A percentile compares a stretch with the other conserved stretches of the same genome.
Conservation (phyloP, 2,888 invertebrate genomes). For the Mythimna vitellina region DNA sequence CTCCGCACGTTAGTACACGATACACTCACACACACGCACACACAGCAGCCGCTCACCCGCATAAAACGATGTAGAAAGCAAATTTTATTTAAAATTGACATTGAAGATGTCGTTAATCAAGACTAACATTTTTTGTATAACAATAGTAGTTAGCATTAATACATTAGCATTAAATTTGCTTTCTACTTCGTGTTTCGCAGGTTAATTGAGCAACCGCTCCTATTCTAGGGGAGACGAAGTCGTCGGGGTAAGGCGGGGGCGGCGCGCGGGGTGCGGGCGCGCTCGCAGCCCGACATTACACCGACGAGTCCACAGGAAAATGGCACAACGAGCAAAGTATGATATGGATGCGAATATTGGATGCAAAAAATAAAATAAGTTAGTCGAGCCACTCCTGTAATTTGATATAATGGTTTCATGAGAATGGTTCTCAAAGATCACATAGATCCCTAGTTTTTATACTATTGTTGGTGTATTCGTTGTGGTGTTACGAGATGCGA, state of each 20-base stretch:
- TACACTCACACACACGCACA: conserved; percentile 79
- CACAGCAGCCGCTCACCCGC: conserved; percentile 38
- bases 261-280: conserved; percentile 86
- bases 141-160: background rate
- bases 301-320: conserved; percentile 77
- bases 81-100: background rate
- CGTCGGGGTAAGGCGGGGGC: conserved; percentile 74
- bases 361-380: conserved; percentile 75
- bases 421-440: conserved; percentile 23
- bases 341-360: conserved; percentile 67
- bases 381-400: conserved; percentile 89
- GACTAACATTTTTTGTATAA: background rate
- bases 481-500: conserved; percentile 16
- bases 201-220: conserved; percentile 50
- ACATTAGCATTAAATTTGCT: conserved; percentile 3
- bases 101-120: background rate
- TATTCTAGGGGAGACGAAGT: conserved; percentile 73
- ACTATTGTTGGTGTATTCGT: conserved; percentile 61
- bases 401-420: conserved; percentile 43
- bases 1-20: conserved; percentile 87
- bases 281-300: conserved; percentile 69
- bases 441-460: background rate
- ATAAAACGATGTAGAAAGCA: conserved; percentile 20
- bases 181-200: conserved; percentile 23
- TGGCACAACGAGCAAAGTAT: conserved; percentile 89